Conservation (phyloP, 2,113 vertebrate genomes). For the Ploceus nigricollis region DNA sequence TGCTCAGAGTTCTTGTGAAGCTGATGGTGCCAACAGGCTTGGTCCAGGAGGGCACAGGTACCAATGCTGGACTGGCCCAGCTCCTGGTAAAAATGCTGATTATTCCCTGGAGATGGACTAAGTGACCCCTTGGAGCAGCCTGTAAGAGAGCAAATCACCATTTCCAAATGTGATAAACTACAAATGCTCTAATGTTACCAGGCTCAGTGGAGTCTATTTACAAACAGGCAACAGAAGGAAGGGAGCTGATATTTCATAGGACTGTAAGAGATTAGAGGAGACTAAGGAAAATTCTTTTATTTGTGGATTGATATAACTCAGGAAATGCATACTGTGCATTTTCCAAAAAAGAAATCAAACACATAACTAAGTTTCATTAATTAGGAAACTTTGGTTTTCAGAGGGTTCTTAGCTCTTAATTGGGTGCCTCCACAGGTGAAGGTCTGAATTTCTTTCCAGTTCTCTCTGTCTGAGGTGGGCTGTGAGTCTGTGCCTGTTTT, state of each 20-base stretch:
- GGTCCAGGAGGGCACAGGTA: neutral
- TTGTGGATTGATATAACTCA: neutral
- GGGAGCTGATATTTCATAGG: neutral
- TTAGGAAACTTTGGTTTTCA: neutral
- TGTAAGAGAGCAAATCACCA: neutral
- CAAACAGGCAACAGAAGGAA: neutral
- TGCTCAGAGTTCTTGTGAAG: neutral
- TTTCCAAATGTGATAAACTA: neutral
- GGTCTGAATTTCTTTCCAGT: neutral
- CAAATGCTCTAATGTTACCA: accelerated
- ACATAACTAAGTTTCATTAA: neutral
- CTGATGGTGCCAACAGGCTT: neutral
- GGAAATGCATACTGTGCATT: neutral
- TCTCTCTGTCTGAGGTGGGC: neutral
- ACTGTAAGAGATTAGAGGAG: neutral
- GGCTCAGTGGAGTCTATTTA: neutral
- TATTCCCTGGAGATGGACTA: neutral
- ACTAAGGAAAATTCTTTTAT: neutral
- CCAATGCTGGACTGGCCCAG: neutral
- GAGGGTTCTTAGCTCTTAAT: neutral
- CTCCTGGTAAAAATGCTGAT: neutral
- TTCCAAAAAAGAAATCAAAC: neutral
- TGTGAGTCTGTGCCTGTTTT: neutral
- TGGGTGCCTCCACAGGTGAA: neutral
- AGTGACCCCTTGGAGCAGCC: neutral